Evolutionary conservation across 2,888 invertebrate species (phyloP).

Genomic region (Chorisops tibialis): DNA sequence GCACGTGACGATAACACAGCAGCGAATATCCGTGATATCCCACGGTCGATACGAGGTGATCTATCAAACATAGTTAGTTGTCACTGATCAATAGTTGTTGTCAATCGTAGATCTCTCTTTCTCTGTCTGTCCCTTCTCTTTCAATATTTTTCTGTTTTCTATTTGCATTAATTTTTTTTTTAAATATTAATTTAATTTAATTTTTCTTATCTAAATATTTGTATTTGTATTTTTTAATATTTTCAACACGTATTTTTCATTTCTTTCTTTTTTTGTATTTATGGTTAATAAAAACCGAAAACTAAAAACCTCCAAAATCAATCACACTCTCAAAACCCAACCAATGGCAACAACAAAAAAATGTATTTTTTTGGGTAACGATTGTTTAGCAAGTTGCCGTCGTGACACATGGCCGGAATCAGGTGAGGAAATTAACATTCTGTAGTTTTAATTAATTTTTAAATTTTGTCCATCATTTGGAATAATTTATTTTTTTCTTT

Average conservation of each 20-base stretch:
- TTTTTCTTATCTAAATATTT: conserved; percentile 11
- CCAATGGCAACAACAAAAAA: conserved; percentile 9
- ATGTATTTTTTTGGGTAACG: conserved; percentile 28
- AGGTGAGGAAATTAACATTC: conserved; percentile 37
- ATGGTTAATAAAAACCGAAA: conserved; percentile 21
- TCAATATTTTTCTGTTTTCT: conserved; percentile 1
- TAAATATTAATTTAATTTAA: neutral
- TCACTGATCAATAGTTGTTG: conserved; percentile 19
- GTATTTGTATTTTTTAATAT: conserved; percentile 15
- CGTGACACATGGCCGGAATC: conserved; percentile 41
- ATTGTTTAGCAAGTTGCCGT: conserved; percentile 41
- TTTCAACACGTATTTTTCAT: conserved; percentile 14
- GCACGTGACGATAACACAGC: conserved; percentile 76
- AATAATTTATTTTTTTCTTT: neutral
- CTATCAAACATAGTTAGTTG: conserved; percentile 37
- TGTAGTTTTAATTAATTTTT: conserved; percentile 7
- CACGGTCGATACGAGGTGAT: conserved; percentile 80
- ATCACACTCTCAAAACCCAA: conserved; percentile 22
- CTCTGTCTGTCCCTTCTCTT: neutral
- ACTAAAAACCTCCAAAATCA: no score
- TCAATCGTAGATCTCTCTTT: conserved; percentile 13
- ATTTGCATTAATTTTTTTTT: conserved; percentile 7
- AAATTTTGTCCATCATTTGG: no score
- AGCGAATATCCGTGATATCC: conserved; percentile 79
- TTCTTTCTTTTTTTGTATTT: conserved; percentile 12